Base-by-base conservation (phyloP, 1,140 invertebrate species). In the Ceratoteleas bidentatus region DNA sequence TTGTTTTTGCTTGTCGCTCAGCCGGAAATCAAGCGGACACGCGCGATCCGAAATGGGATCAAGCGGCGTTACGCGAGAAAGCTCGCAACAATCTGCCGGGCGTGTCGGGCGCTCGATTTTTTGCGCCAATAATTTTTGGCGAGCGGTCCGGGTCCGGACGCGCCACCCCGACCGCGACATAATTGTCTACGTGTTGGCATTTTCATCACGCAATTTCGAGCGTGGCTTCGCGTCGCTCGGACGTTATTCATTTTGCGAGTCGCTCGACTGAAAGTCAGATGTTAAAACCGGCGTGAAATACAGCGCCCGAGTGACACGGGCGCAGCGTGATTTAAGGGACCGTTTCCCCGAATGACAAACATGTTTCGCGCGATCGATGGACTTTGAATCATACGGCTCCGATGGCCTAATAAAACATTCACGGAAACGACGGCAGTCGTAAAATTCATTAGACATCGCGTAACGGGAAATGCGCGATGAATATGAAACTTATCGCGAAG, bases 111-210 rank as follows among this genome's bases (percentile, higher is more conserved):
- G 64, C 72, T 74, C 57, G 56, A 66, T 66, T 74, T 80, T 73
- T 62, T 49, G 56, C 32, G 53, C 50, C 68, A 79, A 66, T 73
- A 66, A 73, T 81, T 77, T 81, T 74, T 15, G 24, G 38, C 33
- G 4, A 24, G 24, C 24, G 49, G 16, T 10, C 16, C 14, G 61
- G 49, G 15, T 24, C 14, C 34, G 24, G 47, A 73, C 76, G 56
- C 66, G 64, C 32, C 49, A 47, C 47, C 47, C 64, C 70, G 11
- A 49, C 62, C 56, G 52, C 77, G 58, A 81, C 58, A 81, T 75
- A 69, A 75, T 80, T 80, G 77, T 68, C 64, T 45, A 64, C 43
- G 77, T 80, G 77, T 74, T 74, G 58, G 70, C 56, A 72, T 80
- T 80, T 80, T 74, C 68, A 66, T 74, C 70, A 74, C 65, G 43